Evolutionary conservation across 1,140 invertebrate genomes (phyloP).

Genomic region (Leptinotarsa texana): DNA sequence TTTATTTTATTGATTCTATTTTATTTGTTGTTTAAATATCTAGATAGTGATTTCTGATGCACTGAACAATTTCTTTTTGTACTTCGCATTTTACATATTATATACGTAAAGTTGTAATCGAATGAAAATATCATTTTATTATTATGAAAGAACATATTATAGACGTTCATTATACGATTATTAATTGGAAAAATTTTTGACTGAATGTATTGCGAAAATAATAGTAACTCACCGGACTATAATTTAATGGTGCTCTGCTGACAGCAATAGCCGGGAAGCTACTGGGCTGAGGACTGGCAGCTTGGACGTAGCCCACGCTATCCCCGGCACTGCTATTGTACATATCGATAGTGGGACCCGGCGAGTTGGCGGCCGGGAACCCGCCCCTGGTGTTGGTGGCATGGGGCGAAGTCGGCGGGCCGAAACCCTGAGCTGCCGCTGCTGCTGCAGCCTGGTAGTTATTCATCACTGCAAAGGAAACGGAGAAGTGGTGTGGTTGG

Average conservation of each 20-base stretch:
- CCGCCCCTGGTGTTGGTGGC: constrained; percentile 64
- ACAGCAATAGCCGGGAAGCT: constrained; percentile 88
- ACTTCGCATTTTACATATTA: too few species aligned
- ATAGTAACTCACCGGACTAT: constrained; percentile 77
- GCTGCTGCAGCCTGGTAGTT: constrained; percentile 87
- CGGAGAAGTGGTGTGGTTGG: constrained; percentile 48
- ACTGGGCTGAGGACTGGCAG: constrained; percentile 88
- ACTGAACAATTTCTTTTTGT: too few species aligned
- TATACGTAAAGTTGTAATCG: neutral
- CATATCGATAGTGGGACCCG: constrained; percentile 84
- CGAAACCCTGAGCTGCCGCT: constrained; percentile 71
- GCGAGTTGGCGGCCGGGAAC: constrained; percentile 87
- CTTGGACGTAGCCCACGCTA: constrained; percentile 88
- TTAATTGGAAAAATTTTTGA: too few species aligned
- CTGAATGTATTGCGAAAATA: too few species aligned
- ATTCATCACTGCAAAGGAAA: constrained; percentile 83
- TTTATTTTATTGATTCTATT: too few species aligned
- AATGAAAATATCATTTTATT: neutral
- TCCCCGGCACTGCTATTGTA: constrained; percentile 79
- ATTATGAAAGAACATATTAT: too few species aligned
- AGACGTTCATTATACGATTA: too few species aligned
- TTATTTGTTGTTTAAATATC: too few species aligned
- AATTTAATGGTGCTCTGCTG: constrained; percentile 85
- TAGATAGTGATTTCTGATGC: too few species aligned
- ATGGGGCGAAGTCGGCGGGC: constrained; percentile 70